phyloP scores from a whole-genome alignment of 2,888 invertebrate species.

The Euclidia mi region DNA sequence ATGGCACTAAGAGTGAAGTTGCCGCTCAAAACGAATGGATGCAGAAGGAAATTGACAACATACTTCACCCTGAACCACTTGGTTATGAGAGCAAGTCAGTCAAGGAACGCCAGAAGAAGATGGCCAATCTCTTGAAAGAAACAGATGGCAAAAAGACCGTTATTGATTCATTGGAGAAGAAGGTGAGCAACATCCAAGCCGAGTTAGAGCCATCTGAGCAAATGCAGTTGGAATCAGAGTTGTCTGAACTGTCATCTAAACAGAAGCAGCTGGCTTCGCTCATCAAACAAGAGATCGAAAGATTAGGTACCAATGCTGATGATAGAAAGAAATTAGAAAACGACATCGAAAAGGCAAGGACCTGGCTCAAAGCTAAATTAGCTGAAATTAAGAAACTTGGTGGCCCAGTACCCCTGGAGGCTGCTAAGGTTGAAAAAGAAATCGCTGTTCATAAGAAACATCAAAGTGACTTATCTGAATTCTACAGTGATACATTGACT shows the following conservation, averaged over 20 bases:
- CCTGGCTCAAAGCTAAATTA: slow-evolving; percentile 95
- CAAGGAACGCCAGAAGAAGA: slow-evolving; percentile 92
- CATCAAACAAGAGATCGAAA: slow-evolving; percentile 93
- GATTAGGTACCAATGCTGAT: slow-evolving; percentile 92
- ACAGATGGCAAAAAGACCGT: slow-evolving; percentile 95
- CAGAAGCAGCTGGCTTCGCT: slow-evolving; percentile 93
- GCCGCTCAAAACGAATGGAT: slow-evolving; percentile 95
- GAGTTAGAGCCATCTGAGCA: slow-evolving; percentile 96
- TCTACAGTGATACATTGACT: slow-evolving; percentile 93
- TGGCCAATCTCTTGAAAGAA: slow-evolving; percentile 94
- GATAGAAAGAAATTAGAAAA: slow-evolving; percentile 94
- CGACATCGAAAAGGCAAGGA: slow-evolving; percentile 94
- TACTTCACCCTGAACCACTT: slow-evolving; percentile 92
- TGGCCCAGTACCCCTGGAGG: slow-evolving; percentile 94
- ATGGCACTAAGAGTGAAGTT: slow-evolving; percentile 95
- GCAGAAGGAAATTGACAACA: slow-evolving; percentile 92
- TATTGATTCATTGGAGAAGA: slow-evolving; percentile 95
- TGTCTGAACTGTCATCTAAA: slow-evolving; percentile 93
- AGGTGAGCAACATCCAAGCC: slow-evolving; percentile 95
- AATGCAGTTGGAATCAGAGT: slow-evolving; percentile 93
- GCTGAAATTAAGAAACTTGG: slow-evolving; percentile 94
- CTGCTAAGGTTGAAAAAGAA: slow-evolving; percentile 95
- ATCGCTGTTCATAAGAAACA: slow-evolving; percentile 93
- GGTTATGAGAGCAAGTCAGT: slow-evolving; percentile 94
- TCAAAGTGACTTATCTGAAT: slow-evolving; percentile 94